Conservation (phyloP, 2,888 invertebrate genomes). For the Homarus gammarus region DNA sequence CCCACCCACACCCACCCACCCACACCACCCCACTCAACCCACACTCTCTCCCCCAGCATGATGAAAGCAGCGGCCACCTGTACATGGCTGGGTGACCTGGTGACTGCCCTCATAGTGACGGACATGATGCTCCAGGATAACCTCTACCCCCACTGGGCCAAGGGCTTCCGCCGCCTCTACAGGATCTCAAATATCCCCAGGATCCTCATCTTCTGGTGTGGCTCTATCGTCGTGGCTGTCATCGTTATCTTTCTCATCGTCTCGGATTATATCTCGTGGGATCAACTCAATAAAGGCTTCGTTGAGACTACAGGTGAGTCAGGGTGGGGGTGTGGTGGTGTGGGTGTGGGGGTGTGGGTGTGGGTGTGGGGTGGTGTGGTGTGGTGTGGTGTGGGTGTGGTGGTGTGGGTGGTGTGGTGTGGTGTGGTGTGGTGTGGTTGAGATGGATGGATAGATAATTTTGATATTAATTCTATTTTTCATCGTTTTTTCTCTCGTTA, state of each 20-base stretch:
- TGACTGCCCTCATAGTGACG: constrained; percentile 82
- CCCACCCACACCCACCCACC: no score
- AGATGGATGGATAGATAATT: no score
- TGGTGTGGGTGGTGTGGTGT: no score
- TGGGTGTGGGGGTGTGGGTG: no score
- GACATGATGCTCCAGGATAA: constrained; percentile 82
- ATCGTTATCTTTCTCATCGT: constrained; percentile 81
- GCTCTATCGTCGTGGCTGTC: constrained; percentile 79
- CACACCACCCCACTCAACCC: no score
- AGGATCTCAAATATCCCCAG: constrained; percentile 79
- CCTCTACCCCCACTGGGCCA: constrained; percentile 81
- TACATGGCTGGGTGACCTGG: constrained; percentile 82
- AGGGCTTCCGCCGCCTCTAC: constrained; percentile 78
- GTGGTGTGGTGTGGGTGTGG: no score
- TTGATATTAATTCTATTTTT: no score
- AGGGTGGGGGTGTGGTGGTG: neutral
- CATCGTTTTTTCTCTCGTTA: no score
- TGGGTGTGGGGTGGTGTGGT: no score
- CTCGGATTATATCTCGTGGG: constrained; percentile 81
- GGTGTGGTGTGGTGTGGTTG: no score
- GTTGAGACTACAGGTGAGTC: constrained; percentile 79
- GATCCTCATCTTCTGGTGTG: constrained; percentile 81
- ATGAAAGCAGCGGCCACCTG: constrained; percentile 82
- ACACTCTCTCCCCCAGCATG: constrained; percentile 77
- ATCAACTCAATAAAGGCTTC: constrained; percentile 80